phyloP scores from a whole-genome alignment of 2,797 vertebrate species.

The Tapirus indicus region DNA sequence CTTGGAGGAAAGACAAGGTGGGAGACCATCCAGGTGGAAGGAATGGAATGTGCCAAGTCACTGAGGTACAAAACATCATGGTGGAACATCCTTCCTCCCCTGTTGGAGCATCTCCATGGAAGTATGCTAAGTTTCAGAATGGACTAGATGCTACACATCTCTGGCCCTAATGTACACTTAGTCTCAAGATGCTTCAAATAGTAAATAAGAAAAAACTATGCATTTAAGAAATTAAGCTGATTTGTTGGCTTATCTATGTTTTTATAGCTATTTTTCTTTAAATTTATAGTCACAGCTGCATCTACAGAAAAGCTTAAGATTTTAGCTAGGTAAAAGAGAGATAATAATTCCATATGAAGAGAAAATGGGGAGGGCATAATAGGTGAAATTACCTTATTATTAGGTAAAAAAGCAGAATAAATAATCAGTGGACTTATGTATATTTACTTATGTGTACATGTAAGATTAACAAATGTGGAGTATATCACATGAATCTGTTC shows the following conservation, averaged over 20 bases:
- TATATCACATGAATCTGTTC: neutral
- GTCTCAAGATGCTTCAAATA: neutral
- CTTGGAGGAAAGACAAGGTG: neutral
- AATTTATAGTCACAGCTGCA: neutral
- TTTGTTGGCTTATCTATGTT: neutral
- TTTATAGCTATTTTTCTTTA: neutral
- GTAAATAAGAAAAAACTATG: neutral
- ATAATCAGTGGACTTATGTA: neutral
- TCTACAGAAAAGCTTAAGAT: neutral
- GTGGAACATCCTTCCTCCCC: neutral
- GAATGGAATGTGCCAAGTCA: neutral
- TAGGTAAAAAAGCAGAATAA: constrained; percentile 27
- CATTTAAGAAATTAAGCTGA: neutral
- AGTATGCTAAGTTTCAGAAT: neutral
- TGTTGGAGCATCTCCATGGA: neutral
- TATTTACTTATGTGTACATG: neutral
- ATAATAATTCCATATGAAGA: neutral
- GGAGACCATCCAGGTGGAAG: too few relatives aligned
- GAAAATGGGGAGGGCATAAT: rapidly evolving
- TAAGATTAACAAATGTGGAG: neutral
- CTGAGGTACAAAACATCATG: neutral
- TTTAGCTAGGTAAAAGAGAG: neutral
- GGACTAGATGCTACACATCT: neutral
- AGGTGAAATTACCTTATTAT: neutral
- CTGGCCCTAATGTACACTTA: neutral